Conservation (phyloP, 2,113 vertebrate species). For the Nycticryphes semicollaris region DNA sequence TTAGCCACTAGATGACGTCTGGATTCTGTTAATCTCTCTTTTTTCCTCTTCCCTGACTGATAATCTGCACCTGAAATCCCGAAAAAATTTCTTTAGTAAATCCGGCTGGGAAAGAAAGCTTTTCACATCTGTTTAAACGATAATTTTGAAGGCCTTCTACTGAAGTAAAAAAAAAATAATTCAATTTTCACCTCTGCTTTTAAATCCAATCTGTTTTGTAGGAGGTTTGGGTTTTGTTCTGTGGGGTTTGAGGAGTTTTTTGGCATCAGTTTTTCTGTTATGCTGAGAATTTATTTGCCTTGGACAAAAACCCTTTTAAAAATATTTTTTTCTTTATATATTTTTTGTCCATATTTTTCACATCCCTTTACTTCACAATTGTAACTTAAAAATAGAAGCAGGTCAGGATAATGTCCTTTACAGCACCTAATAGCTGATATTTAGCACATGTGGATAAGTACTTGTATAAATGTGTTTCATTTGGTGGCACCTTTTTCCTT, state of each 20-base stretch:
- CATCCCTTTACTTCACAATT: not conserved
- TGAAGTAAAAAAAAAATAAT: not conserved
- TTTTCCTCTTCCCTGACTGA: not conserved
- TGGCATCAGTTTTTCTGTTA: not conserved
- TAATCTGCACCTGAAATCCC: not conserved
- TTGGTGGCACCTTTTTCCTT: not conserved
- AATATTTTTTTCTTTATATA: not conserved
- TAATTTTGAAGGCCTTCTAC: not conserved
- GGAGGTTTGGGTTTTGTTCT: not conserved
- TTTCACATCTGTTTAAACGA: not conserved
- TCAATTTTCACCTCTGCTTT: not conserved
- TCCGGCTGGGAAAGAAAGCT: not conserved
- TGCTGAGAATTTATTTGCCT: not conserved
- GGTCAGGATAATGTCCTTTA: not conserved
- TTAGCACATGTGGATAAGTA: not conserved
- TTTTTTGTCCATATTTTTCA: not conserved
- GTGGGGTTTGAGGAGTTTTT: not conserved
- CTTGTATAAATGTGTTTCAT: not conserved
- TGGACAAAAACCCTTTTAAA: not conserved
- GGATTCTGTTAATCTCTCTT: not conserved
- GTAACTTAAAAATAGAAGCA: not conserved
- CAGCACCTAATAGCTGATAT: not conserved
- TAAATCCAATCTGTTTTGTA: not conserved
- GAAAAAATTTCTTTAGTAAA: not conserved
- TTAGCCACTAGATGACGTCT: constrained; percentile 59